These are phyloP conservation scores for Trichogramma evanescens DNA, from an alignment of 2,888 invertebrate species.

Conservation along the genomic window DNA sequence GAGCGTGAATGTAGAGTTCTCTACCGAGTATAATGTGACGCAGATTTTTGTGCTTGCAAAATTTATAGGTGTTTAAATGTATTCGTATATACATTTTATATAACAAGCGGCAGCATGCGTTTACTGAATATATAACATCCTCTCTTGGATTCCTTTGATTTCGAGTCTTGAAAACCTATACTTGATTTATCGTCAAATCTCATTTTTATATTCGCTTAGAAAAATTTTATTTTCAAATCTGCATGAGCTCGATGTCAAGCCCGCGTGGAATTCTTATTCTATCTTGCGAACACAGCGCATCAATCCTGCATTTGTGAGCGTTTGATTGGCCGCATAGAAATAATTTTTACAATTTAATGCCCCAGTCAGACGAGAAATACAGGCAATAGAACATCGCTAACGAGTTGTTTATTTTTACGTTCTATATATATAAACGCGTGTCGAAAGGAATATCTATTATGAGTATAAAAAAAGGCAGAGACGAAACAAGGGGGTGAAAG, in stretches of 20 bases:
- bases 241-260: conserved; percentile 21
- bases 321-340: neutral
- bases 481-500: conserved; percentile 28
- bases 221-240: conserved; percentile 33
- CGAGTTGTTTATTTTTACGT: conserved; percentile 29
- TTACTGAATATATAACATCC: too few relatives aligned
- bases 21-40: too few relatives aligned
- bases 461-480: conserved; percentile 1
- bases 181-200: conserved; percentile 25
- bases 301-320: neutral
- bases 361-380: neutral
- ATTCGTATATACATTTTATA: too few relatives aligned
- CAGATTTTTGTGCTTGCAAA: too few relatives aligned
- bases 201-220: conserved; percentile 35
- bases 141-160: too few relatives aligned
- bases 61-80: too few relatives aligned
- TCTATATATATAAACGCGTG: too few relatives aligned
- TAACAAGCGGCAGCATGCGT: too few relatives aligned
- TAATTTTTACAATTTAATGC: neutral
- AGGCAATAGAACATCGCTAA: conserved; percentile 41
- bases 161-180: conserved; percentile 3
- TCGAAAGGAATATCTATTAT: neutral
- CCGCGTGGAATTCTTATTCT: neutral
- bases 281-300: too few relatives aligned
- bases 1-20: too few relatives aligned